Conservation (phyloP, 2,888 invertebrate genomes). For the Adela reaumurella region DNA sequence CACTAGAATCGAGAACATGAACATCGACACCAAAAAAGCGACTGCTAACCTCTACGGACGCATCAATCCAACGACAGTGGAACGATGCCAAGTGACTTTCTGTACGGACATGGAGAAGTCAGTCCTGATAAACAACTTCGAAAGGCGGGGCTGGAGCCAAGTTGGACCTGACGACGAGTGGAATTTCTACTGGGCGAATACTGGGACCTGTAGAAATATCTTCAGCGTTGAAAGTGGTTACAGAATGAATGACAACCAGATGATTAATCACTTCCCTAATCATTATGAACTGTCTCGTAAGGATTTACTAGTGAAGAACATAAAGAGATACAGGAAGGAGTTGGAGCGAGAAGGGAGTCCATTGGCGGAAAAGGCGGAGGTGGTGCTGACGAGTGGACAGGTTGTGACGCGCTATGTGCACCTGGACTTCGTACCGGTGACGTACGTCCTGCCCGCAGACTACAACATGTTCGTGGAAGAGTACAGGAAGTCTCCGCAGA, state of each 20-base stretch:
- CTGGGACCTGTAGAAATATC: conserved; percentile 84
- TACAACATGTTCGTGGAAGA: conserved; percentile 98
- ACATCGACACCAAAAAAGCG: conserved; percentile 31
- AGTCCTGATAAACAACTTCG: conserved; percentile 87
- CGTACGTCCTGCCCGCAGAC: conserved; percentile 91
- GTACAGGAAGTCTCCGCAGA: conserved; percentile 88
- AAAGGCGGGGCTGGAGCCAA: conserved; percentile 85
- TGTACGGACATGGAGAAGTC: conserved; percentile 93
- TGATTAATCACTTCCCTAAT: conserved; percentile 95
- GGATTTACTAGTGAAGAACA: conserved; percentile 93
- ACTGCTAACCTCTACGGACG: conserved; percentile 43
- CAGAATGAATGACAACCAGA: conserved; percentile 87
- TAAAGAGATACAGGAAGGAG: conserved; percentile 90
- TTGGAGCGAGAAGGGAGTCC: conserved; percentile 86
- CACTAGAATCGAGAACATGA: too few species aligned
- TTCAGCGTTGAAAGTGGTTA: conserved; percentile 92
- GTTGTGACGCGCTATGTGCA: conserved; percentile 70
- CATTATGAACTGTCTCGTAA: conserved; percentile 94
- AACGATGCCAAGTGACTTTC: conserved; percentile 58
- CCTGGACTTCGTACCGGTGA: conserved; percentile 89
- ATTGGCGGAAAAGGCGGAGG: conserved; percentile 70
- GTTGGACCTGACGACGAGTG: conserved; percentile 89
- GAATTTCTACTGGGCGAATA: conserved; percentile 96
- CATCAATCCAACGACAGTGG: conserved; percentile 31
- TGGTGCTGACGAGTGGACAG: conserved; percentile 56